Base-by-base conservation (phyloP, 2,797 vertebrate genomes). In the Masticophis lateralis region DNA sequence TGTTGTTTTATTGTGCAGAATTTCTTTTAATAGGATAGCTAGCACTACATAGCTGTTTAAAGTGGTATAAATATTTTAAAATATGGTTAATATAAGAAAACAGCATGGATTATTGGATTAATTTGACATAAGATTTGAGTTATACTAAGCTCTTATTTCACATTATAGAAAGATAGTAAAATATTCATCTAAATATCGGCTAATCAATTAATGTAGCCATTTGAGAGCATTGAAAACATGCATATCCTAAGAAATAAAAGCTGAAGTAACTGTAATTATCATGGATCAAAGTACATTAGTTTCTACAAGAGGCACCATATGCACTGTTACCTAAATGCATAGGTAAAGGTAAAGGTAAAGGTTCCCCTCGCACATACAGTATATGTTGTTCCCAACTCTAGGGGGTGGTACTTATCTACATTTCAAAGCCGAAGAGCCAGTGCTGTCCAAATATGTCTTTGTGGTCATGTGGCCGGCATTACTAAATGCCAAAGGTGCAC, bases 231-330 rank as follows among this genome's bases (percentile, higher is more conserved):
- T 86, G 14, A 11, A 66, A 56, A 66, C 59, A 20, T 56, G n/a
- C 60, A 55, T 25, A 60, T 89, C 92, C 37, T 51, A 10, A n/a
- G 27, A 93, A 92, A 27, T 92, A 55, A 25, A 90, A 87, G 56
- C 56, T 87, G 60, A 22, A 61, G 27, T 56, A 92, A 55, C 27
- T 86, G 22, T 87, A 53, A 86, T 25, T 86, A 51, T 66, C 27
- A 79, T 27, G 28, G 18, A 66, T 89, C 74, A 55, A 60, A 87
- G 18, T 7, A 0, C 43, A 69, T 74, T 88, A 25, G 10, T 87
- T 95, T 94, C 47, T 53, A 55, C 18, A 79, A 83, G 79, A 89
- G 61, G 87, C 60, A 91, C 69, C 16, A 83, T 87, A 63, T 92
- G 59, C 63, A 43, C 37, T 56, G 20, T 22, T 59, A 12, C 56